Base-by-base conservation (phyloP, 2,888 invertebrate species). In the Coremacera marginata region DNA sequence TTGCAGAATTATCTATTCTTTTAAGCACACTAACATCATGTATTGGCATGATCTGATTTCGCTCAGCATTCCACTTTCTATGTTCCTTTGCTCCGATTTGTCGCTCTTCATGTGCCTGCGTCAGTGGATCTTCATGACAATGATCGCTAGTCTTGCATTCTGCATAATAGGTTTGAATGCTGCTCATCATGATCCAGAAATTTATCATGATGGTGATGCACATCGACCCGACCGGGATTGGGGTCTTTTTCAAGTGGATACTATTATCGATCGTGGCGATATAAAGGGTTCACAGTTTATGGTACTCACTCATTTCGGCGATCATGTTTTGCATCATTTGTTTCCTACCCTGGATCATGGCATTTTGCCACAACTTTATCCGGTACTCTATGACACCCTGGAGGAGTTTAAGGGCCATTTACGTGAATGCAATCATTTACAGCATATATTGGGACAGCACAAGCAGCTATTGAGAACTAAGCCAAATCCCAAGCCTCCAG, bases 311-410 rank as follows among this genome's bases (percentile, higher is more conserved):
- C 91, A 93, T 78, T 96, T 95, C 83, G 96, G 96, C 0, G 93
- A 94, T 78, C 96, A 96, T 85, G 91, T 91, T 0, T 89, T 96
- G 2, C 96, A 96, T 87, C 96, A 96, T 88, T 89, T 96, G 25
- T 94, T 96, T 82, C 96, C 96, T 0, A 94, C 95, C 0, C 83
- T 96, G 49, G 96, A 96, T 86, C 95, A 96, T 83, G 93, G 92
- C 0, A 91, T 93, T 77, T 88, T 96, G 16, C 91, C 92, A 9
- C 91, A 93, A 70, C 89, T 95, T 4, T 92, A 93, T 84, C 92
- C 94, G 0, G 91, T 91, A 14, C 82, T 90, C 0, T 88, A 87
- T 57, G 80, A 89, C 80, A 89, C 89, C 0, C 78, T 89, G n/a
- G 84, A 86, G 4, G 84, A 89, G 74, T 90, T 89, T 78, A 87